Conservation (phyloP, 2,797 vertebrate species). For the Pangasius macronema region DNA sequence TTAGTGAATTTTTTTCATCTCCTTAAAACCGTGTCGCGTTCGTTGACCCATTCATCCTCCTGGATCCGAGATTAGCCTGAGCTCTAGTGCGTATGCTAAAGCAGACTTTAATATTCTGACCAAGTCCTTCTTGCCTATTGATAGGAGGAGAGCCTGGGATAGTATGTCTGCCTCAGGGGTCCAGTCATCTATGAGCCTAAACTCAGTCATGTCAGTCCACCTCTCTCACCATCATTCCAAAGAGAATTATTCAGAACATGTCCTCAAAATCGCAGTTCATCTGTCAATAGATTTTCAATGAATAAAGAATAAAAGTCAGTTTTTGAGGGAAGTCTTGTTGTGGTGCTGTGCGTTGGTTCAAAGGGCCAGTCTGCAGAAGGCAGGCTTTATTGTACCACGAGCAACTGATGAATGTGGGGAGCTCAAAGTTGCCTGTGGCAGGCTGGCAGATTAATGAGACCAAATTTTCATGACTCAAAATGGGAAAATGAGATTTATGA, state of each 20-base stretch:
- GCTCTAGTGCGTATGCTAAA: conserved; percentile 13
- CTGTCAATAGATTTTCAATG: conserved; percentile 41
- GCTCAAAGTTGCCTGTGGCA: conserved; percentile 76
- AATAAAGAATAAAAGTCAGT: conserved; percentile 22
- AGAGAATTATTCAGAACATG: conserved; percentile 44
- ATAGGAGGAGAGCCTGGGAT: conserved; percentile 20
- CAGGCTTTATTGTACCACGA: conserved; percentile 65
- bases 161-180: conserved; percentile 28
- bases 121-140: conserved; percentile 25
- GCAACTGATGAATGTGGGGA: conserved; percentile 75
- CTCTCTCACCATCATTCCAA: conserved; percentile 19
- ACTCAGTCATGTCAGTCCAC: neutral
- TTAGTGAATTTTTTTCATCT: conserved; percentile 69
- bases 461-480: conserved; percentile 74
- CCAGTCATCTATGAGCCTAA: neutral
- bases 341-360: conserved; percentile 35
- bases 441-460: conserved; percentile 80
- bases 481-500: conserved; percentile 82
- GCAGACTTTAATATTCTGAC: conserved; percentile 35
- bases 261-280: conserved; percentile 33
- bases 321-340: neutral
- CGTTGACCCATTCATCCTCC: conserved; percentile 54
- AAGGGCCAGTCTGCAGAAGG: conserved; percentile 33
- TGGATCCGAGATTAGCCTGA: conserved; percentile 56
- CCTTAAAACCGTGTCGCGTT: conserved; percentile 59